Conservation (phyloP, 2,888 invertebrate genomes). For the Seira ritae region DNA sequence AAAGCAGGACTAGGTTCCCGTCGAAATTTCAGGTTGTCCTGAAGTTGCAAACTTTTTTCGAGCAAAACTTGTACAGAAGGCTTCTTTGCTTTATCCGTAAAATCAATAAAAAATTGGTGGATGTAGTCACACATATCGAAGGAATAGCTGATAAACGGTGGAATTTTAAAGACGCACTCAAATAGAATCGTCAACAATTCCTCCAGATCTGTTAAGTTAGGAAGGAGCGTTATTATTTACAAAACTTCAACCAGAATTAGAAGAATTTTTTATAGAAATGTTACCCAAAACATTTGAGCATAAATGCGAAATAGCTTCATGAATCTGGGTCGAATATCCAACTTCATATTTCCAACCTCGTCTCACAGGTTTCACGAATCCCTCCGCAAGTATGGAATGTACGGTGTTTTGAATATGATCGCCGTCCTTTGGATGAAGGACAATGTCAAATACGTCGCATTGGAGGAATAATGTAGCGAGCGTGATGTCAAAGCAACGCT, state of each 20-base stretch:
- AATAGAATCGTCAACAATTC: conserved; percentile 65
- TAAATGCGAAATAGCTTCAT: conserved; percentile 55
- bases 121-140: conserved; percentile 66
- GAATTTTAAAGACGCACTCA: conserved; percentile 60
- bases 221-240: no score
- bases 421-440: conserved; percentile 26
- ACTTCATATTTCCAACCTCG: background rate
- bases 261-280: background rate
- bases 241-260: no score
- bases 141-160: conserved; percentile 64
- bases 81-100: conserved; percentile 56
- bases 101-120: conserved; percentile 69
- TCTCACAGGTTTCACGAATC: conserved; percentile 54
- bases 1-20: conserved; percentile 58
- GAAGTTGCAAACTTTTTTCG: conserved; percentile 58
- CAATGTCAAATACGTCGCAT: conserved; percentile 51
- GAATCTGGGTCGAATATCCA: conserved; percentile 45
- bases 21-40: conserved; percentile 64
- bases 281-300: conserved; percentile 59
- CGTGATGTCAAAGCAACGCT: conserved; percentile 50
- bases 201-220: conserved; percentile 57
- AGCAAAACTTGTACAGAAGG: conserved; percentile 57
- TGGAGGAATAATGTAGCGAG: conserved; percentile 51
- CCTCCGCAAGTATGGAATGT: conserved; percentile 55
- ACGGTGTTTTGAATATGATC: conserved; percentile 50